phyloP scores from a whole-genome alignment of 2,888 invertebrate genomes.

The Adelphocoris suturalis region DNA sequence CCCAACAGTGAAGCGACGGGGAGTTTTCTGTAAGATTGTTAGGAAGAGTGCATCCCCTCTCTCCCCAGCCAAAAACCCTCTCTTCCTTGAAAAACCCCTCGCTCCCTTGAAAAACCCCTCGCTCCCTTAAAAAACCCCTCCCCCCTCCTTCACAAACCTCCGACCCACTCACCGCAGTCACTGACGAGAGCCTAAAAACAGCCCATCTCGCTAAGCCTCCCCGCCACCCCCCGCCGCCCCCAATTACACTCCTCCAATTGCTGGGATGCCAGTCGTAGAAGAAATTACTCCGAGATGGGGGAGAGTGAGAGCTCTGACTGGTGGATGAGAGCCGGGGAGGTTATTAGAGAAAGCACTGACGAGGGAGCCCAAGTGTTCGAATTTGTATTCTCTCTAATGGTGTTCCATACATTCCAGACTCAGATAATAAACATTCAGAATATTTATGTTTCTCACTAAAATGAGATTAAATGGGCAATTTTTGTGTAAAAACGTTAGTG shows the following conservation, averaged over 20 bases:
- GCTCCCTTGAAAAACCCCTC: no score
- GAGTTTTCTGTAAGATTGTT: conserved; percentile 55
- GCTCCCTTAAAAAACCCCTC: no score
- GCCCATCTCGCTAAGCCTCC: conserved; percentile 46
- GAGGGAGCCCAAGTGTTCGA: neutral
- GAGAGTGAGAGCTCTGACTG: neutral
- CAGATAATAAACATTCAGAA: no score
- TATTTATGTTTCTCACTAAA: no score
- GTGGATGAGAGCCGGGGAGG: neutral
- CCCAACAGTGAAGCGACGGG: neutral
- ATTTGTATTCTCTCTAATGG: neutral
- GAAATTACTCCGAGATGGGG: conserved; percentile 29
- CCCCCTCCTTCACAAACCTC: no score
- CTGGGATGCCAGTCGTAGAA: conserved; percentile 39
- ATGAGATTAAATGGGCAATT: no score
- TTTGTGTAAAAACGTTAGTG: no score
- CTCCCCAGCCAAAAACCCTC: neutral
- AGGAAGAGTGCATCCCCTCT: conserved; percentile 18
- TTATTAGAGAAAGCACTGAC: no score
- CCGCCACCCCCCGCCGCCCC: neutral
- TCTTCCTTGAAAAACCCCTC: neutral
- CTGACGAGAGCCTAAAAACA: conserved; percentile 49
- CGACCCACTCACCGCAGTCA: neutral
- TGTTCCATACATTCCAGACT: no score
- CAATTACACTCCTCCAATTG: conserved; percentile 45